Conservation (phyloP, 2,888 invertebrate species). For the Gastrophysa polygoni region DNA sequence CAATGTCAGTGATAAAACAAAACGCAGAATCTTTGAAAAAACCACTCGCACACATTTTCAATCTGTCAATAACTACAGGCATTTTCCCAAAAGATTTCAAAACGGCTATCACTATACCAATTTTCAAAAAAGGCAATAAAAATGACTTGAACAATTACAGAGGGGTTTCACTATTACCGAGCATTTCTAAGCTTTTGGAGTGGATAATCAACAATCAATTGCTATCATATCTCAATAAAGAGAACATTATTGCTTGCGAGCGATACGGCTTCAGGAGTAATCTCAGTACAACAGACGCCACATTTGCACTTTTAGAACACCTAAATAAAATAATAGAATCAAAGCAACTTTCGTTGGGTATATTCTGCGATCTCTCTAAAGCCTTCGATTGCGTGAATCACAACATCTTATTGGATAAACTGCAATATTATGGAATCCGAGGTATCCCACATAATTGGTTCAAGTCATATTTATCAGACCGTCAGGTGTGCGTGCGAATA, state of each 20-base stretch:
- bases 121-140: constrained; percentile 2
- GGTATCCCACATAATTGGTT: too few relatives aligned
- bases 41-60: not conserved
- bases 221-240: not conserved
- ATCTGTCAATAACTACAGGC: not conserved
- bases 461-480: too few relatives aligned
- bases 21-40: not conserved
- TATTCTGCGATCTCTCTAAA: not conserved
- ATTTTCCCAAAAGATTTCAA: not conserved
- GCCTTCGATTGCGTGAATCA: not conserved
- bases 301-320: not conserved
- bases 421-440: too few relatives aligned
- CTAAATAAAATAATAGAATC: too few relatives aligned
- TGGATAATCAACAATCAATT: not conserved
- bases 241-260: not conserved
- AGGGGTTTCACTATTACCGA: not conserved
- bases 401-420: too few relatives aligned
- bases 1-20: not conserved
- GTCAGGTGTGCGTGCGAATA: too few relatives aligned
- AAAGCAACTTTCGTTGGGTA: not conserved
- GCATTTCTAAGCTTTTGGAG: not conserved
- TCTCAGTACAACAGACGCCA: not conserved
- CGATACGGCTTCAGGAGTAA: not conserved
- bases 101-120: not conserved
- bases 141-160: not conserved